Evolutionary conservation across 1,140 invertebrate species (phyloP), one percentile per base, ranked within the genome.

Genomic region (Ips nitidus): DNA sequence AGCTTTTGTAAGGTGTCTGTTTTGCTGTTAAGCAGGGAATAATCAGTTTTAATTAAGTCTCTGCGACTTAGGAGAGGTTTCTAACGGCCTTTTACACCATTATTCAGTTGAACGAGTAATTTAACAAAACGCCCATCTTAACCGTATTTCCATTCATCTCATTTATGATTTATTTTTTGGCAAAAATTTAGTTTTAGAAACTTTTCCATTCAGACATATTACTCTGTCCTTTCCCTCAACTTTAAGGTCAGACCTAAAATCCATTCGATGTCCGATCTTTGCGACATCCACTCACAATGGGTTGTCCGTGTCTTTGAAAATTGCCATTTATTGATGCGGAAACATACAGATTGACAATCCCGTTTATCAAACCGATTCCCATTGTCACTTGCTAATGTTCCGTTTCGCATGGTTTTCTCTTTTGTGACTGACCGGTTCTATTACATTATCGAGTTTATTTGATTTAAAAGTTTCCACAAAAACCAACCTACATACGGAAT

Each of bases 281-380:
- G 66, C 58, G 43, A 68, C 57, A 68, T 68, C 66, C 43, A 39
- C 41, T 68, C 66, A 68, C 39, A 68, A 68, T 68, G 52, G 61
- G 45, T 61, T 69, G 72, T 69, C 67, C 70, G 65, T 71, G 71
- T 73, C 60, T 72, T 68, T 67, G 70, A 66, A 70, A 75, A 73
- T 73, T 73, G 64, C 53, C 72, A 73, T 53, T 75, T 77, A 75
- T 77, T 70, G 75, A 77, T 74, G 73, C 76, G 76, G 76, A 77
- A 77, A 75, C 67, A 66, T 68, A 75, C 73, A 75, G 74, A 77
- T 77, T 75, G 76, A 75, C 76, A 72, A 75, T 75, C 72, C 57
- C 72, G 75, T 75, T 77, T 75, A 73, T 75, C 75, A 74, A 69
- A 59, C 68, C 69, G 59, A 69, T 71, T 71, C 69, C 73, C 58